Percentiles rank a stretch among this genome's conserved stretches.
These are phyloP conservation scores for Latrodectus hesperus DNA, from an alignment of 2,888 invertebrate species.

Conservation along the genomic window DNA sequence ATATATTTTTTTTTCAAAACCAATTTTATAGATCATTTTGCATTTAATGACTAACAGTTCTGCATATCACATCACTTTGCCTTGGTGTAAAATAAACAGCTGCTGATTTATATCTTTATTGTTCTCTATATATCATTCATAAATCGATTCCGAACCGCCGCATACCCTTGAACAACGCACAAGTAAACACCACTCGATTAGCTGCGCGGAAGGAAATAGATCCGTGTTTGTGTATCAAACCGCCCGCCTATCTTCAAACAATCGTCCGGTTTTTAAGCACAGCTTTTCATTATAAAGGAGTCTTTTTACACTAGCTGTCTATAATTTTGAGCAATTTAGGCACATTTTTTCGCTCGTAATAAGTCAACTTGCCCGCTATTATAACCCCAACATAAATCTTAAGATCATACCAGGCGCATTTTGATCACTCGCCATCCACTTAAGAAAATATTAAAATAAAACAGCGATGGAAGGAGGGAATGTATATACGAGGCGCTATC, in stretches of 20 bases:
- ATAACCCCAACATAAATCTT: conserved; percentile 49
- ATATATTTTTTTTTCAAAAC: too few species aligned
- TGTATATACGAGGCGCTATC: not conserved
- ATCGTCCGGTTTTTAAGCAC: conserved; percentile 38
- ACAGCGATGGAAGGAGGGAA: conserved; percentile 23
- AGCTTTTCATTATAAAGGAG: conserved; percentile 66
- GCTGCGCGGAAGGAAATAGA: not conserved
- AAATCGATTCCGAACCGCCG: not conserved
- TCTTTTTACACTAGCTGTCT: conserved; percentile 53
- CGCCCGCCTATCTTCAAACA: conserved; percentile 40
- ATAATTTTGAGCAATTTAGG: conserved; percentile 65
- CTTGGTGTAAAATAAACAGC: not conserved
- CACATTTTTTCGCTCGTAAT: conserved; percentile 58
- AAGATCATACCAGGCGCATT: conserved; percentile 23
- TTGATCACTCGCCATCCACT: conserved; percentile 28
- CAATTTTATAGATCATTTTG: not conserved
- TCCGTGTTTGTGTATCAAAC: conserved; percentile 45
- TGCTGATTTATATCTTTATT: not conserved
- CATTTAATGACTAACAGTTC: not conserved
- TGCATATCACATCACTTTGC: not conserved
- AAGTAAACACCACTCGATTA: not conserved
- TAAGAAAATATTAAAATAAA: conserved; percentile 65
- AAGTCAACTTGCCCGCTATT: conserved; percentile 46
- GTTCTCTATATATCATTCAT: not conserved
- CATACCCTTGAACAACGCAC: not conserved